These are phyloP conservation scores for Meiosimyza platycephala DNA, from an alignment of 2,888 invertebrate genomes.

Conservation along the genomic window DNA sequence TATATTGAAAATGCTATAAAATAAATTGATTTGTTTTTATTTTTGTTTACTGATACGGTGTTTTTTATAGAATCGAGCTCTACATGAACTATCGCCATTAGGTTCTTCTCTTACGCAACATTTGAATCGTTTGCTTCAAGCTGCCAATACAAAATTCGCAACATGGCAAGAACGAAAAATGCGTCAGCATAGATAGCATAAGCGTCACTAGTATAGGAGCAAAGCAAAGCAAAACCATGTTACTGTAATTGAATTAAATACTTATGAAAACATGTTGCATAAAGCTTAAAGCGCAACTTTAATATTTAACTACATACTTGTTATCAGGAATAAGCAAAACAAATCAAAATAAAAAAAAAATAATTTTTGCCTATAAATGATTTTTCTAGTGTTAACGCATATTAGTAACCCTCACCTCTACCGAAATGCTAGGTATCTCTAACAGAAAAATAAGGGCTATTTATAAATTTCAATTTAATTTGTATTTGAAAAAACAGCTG, in stretches of 20 bases:
- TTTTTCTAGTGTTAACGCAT: too few relatives aligned
- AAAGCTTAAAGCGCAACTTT: slow-evolving; percentile 2
- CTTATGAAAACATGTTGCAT: background rate
- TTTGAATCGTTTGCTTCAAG: slow-evolving; percentile 86
- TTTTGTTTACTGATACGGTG: background rate
- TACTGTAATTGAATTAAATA: background rate
- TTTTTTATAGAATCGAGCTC: slow-evolving; percentile 77
- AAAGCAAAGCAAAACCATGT: slow-evolving; percentile 1
- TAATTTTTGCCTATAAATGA: too few relatives aligned
- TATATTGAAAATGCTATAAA: too few relatives aligned
- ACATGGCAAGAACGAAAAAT: slow-evolving; percentile 84
- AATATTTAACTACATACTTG: background rate
- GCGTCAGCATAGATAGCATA: slow-evolving; percentile 67
- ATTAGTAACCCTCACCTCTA: too few relatives aligned
- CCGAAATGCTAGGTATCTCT: too few relatives aligned
- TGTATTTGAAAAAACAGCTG: too few relatives aligned
- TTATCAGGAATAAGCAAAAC: slow-evolving; percentile 15
- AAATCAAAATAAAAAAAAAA: slow-evolving; percentile 7
- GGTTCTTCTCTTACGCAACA: slow-evolving; percentile 86
- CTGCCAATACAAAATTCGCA: slow-evolving; percentile 87
- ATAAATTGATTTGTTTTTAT: background rate
- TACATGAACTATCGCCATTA: slow-evolving; percentile 82
- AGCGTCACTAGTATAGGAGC: slow-evolving; percentile 31
- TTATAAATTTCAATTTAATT: too few relatives aligned
- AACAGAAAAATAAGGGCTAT: too few relatives aligned